A percentile compares a stretch with the other conserved stretches of the same genome.
These are phyloP conservation scores for human (Homo sapiens) DNA, from an alignment of 2,113 vertebrate species.

Conservation along the genomic window DNA sequence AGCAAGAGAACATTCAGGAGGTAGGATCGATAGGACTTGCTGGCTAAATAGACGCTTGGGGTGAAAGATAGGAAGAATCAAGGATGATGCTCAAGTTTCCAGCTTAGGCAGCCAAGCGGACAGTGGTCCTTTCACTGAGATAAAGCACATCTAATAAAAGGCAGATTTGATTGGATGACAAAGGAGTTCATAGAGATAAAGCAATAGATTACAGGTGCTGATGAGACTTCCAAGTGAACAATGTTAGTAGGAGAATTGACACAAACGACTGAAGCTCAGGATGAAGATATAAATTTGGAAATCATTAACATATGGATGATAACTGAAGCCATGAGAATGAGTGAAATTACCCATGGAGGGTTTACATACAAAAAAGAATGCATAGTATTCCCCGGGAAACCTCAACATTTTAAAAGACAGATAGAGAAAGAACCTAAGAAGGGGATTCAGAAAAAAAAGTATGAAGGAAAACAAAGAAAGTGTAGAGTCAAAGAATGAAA, in stretches of 20 bases:
- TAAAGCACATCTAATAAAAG: neutral
- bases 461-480: neutral
- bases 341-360: neutral
- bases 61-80: neutral
- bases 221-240: neutral
- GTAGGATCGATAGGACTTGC: neutral
- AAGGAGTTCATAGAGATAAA: neutral
- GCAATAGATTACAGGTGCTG: neutral
- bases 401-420: neutral
- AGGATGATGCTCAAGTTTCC: neutral
- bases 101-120: neutral
- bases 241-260: neutral
- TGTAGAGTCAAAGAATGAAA: neutral
- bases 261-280: neutral
- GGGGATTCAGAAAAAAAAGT: neutral
- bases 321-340: neutral
- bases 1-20: neutral
- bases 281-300: neutral
- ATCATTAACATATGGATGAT: neutral
- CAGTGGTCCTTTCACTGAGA: neutral
- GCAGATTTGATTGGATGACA: neutral
- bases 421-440: neutral
- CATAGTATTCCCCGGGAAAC: neutral
- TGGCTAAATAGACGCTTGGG: neutral
- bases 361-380: neutral